Evolutionary conservation across 2,888 invertebrate species (phyloP), one percentile per base, ranked within the genome.

Genomic region (Cetonia aurata): DNA sequence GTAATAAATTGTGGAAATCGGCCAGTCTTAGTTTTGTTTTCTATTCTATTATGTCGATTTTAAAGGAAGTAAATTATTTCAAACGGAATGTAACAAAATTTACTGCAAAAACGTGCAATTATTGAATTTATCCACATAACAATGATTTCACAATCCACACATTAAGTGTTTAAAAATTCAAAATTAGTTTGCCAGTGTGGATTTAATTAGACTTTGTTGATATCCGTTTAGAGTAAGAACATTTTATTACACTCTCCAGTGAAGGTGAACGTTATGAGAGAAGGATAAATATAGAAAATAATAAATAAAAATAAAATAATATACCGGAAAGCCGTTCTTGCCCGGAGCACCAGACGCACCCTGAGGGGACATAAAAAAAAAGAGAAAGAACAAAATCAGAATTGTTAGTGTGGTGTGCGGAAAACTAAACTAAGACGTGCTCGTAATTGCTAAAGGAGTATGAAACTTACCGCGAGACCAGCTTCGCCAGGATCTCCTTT

Each of bases 301-400:
- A 76, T 80, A 76, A 82, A 83, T 83, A 82, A 83, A 85, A 85
- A 84, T 81, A 86, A 86, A 85, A 86, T 84, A 86, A 86, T 87
- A 87, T 91, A 95, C 95, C 92, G 95, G 95, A 90, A 94, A 94
- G 88, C 94, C 95, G 85, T 93, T 94, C 87, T 93, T 94, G 85
- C 94, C 94, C 79, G 93, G 90, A 82, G 93, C 89, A 84, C 94
- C 94, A 84, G 91, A 88, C 81, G 90, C 86, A 83, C 94, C 94
- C 94, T 94, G 90, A 75, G 76, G 78, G 78, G 79, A 80, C 79
- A 81, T 77, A 79, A 81, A 81, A 78, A n/a, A 83, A 84, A 85
- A 83, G 78, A 83, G 83, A 84, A 42, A 71, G 44, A 71, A 55
- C 60, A 71, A 72, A 72, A 72, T 65, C 57, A 71, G 68, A 72